Evolutionary conservation across 92 coral and sea anemone genomes (phyloP), one percentile per base, ranked within the genome.

Genomic region (Pocillopora grandis): DNA sequence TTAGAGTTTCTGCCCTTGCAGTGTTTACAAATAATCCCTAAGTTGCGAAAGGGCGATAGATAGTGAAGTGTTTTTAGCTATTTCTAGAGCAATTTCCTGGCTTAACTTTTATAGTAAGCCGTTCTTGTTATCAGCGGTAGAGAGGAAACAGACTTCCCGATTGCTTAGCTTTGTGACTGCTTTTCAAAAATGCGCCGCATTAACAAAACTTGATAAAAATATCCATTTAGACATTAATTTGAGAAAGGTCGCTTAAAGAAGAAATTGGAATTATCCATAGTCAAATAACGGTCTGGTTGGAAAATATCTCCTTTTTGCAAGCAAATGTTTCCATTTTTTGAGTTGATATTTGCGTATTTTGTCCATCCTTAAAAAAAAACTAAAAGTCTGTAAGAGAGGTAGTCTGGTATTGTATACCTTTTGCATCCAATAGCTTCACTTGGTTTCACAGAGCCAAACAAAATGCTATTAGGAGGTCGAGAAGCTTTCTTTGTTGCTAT

Each of bases 401-500:
- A 17, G 56, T 70, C 21, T 37, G 57, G 20, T 70, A 70, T 70
- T 70, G 75, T 70, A 14, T 55, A 21, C 52, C 75, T 70, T 55
- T 70, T 37, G 75, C 36, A 70, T 36, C 75, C 49, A 27, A 80
- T 61, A 56, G 57, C 27, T 42, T 42, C 52, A 42, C 52, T 18
- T 27, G 84, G 69, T 57, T 68, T 4, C 60, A 80, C 57, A 19
- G 49, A 68, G 58, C 57, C 76, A 23, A 33, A 67, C 59, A 81
- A 80, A 68, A 81, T 58, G 36, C 57, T 36, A 59, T 70, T 70
- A 80, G 31, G 27, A 69, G 77, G 77, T 71, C 76, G 77, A 70
- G 49, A 19, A 71, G 69, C 36, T 81, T 7, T 42, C 69, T 71
- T 64, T 70, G 85, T 81, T 81, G 77, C 85, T 81, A 81, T 81